These are phyloP conservation scores for Dysmachus trigonus DNA, from an alignment of 2,888 invertebrate genomes.

Conservation along the genomic window DNA sequence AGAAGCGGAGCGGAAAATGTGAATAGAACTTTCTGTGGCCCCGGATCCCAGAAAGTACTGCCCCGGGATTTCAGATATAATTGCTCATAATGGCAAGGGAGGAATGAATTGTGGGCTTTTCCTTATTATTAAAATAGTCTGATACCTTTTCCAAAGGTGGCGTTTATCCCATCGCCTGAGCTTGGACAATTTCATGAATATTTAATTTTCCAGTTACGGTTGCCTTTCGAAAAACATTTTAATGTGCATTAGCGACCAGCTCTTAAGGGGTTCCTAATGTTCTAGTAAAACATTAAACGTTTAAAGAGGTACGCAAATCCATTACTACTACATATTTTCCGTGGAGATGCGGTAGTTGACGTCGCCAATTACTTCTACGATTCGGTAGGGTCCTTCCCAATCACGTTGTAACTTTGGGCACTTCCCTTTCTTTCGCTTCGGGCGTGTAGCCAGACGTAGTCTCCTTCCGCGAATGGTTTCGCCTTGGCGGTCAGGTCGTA, in stretches of 20 bases:
- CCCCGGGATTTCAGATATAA: not conserved
- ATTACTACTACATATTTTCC: no score
- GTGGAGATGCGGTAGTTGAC: no score
- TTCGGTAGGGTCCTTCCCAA: no score
- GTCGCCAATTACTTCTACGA: no score
- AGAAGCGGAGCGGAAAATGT: not conserved
- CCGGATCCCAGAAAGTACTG: not conserved
- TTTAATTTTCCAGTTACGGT: not conserved
- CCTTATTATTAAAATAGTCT: not conserved
- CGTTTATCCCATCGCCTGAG: not conserved
- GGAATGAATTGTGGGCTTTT: not conserved
- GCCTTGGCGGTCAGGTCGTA: no score
- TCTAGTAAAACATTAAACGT: not conserved
- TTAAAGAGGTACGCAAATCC: not conserved
- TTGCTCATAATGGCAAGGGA: not conserved
- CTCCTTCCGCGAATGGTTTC: no score
- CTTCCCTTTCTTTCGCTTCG: no score
- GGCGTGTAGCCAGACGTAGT: no score
- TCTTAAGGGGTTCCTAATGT: not conserved
- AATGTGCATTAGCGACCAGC: not conserved
- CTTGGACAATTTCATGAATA: not conserved
- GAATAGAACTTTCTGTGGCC: not conserved
- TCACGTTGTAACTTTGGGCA: no score
- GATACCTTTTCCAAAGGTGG: not conserved
- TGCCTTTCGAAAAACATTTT: not conserved